Evolutionary conservation across 1,140 invertebrate species (phyloP), one percentile per base, ranked within the genome.

Genomic region (Bursaphelenchus mucronatus): DNA sequence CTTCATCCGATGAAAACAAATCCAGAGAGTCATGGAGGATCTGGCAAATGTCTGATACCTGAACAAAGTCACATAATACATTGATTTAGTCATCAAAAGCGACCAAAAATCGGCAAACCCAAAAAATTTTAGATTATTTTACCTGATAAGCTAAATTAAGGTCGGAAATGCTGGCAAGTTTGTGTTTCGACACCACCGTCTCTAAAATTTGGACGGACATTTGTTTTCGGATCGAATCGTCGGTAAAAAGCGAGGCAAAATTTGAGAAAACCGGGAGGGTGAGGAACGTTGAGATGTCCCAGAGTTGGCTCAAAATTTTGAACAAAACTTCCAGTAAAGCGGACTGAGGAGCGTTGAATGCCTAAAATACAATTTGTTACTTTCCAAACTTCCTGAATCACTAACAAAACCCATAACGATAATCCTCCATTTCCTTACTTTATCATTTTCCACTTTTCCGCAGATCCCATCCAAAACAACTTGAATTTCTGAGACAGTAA

Each of bases 41-140:
- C 61, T 76, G 69, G 51, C 71, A 73, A 8, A 76, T 51, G 40
- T 74, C 72, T 19, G 70, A 47, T 15, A 73, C 44, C 74, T 71
- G 15, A 41, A 47, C 9, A 15, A 56, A 9, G 10, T 41, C 0
- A 30, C 30, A 30, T 30, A 30, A 40, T 9, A 30, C 5, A 30
- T 30, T 5, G 1, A 30, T 30, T 30, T 30, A 30, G 30, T 30
- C 30, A 30, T 30, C 30, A 30, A 30, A 30, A 3, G 30, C 5
- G 1, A 1, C 5, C 30, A 30, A 30, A 30, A 30, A 30, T 5
- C 30, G 5, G 30, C 30, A 30, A 30, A 30, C 5, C 5, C 2
- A 3, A 30, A 17, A 45, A 58, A 61, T 57, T 3, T 61, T n/a
- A n/a, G n/a, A n/a, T n/a, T 21, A 43, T 55, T 30, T 30, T 30